These are phyloP conservation scores for Gymnogyps californianus DNA, from an alignment of 2,113 vertebrate genomes.

Conservation along the genomic window DNA sequence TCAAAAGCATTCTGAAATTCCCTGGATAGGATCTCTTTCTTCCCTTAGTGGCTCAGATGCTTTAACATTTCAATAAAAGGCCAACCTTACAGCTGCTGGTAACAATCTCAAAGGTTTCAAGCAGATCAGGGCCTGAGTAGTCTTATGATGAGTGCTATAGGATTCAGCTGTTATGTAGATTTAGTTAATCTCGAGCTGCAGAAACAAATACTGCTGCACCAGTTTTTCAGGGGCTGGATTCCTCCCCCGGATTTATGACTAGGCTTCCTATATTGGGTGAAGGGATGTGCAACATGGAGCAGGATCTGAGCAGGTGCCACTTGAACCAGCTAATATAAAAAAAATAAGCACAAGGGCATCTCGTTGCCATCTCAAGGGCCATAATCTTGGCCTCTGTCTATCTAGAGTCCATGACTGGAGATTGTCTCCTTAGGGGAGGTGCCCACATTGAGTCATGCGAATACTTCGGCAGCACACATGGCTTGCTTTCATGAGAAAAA, in stretches of 20 bases:
- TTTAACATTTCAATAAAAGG: neutral
- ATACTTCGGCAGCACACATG: neutral
- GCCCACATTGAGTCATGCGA: neutral
- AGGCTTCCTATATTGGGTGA: neutral
- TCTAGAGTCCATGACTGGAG: neutral
- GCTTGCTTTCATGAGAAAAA: neutral
- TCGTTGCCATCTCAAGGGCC: fast-evolving
- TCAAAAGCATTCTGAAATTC: neutral
- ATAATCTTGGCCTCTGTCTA: neutral
- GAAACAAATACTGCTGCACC: neutral
- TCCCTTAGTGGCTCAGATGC: neutral
- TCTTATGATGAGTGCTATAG: neutral
- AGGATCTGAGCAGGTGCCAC: neutral
- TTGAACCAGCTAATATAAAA: neutral
- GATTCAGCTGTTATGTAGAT: neutral
- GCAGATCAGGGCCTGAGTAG: neutral
- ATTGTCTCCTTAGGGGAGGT: neutral
- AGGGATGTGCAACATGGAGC: neutral
- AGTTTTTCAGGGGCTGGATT: neutral
- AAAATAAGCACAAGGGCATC: neutral
- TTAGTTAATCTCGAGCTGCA: neutral
- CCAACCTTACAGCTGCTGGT: neutral
- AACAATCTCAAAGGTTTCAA: neutral
- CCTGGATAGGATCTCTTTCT: neutral
- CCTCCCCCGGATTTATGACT: neutral